Percentiles rank a stretch among this genome's conserved stretches.
phyloP scores from a whole-genome alignment of 2,797 vertebrate genomes.

The Esox lucius region DNA sequence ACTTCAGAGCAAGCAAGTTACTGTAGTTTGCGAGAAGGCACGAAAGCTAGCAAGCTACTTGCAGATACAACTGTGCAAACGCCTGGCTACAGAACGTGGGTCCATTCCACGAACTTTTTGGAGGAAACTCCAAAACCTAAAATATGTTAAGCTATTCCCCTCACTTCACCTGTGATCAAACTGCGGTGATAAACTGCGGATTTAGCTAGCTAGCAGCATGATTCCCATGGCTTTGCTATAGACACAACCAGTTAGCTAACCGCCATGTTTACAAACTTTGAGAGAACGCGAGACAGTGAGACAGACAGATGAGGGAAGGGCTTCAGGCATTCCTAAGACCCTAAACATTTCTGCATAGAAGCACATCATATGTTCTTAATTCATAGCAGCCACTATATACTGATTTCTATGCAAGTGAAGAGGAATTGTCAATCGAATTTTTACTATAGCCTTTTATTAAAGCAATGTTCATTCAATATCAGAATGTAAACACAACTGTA shows the following conservation, averaged over 20 bases:
- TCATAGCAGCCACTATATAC: too few relatives aligned
- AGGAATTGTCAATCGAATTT: too few relatives aligned
- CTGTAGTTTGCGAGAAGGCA: neutral
- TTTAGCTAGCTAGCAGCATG: neutral
- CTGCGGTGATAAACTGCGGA: neutral
- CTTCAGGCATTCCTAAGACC: neutral
- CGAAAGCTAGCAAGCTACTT: neutral
- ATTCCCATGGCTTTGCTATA: neutral
- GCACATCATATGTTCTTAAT: too few relatives aligned
- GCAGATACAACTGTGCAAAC: constrained; percentile 14
- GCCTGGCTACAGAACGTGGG: neutral
- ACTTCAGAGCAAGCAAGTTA: neutral
- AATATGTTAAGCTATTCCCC: neutral
- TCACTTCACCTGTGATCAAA: neutral
- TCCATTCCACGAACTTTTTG: neutral
- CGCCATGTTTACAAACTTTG: constrained; percentile 11
- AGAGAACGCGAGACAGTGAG: neutral
- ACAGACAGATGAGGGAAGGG: neutral
- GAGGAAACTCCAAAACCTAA: neutral
- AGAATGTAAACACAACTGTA: neutral
- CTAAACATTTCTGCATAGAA: too few relatives aligned
- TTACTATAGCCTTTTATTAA: neutral
- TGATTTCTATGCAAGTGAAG: too few relatives aligned
- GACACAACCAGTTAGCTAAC: neutral
- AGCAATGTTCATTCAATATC: constrained; percentile 1